Evolutionary conservation across 1,140 invertebrate genomes (phyloP).

Genomic region (Lethrus apterus): DNA sequence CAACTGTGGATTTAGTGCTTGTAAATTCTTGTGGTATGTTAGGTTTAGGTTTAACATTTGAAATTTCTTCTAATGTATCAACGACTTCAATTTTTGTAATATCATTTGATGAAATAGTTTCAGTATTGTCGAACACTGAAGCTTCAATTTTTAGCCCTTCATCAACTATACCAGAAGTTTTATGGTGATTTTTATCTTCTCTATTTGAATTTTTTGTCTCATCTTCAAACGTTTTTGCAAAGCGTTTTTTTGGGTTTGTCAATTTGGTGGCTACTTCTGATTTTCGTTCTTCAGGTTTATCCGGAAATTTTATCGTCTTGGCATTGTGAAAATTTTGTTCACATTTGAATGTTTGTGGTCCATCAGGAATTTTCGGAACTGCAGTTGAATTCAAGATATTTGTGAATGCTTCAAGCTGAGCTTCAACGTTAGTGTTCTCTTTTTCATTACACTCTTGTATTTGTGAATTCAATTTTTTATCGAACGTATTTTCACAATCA

Average conservation of each 20-base stretch:
- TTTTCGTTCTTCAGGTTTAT: conserved; percentile 26
- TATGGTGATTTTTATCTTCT: not conserved
- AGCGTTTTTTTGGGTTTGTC: conserved; percentile 36
- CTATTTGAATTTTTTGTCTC: conserved; percentile 14
- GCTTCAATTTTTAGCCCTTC: too few species aligned
- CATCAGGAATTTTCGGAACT: conserved; percentile 45
- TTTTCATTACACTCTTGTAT: not conserved
- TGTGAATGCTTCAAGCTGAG: conserved; percentile 44
- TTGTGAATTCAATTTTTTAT: too few species aligned
- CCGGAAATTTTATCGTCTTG: conserved; percentile 36
- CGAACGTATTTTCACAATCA: too few species aligned
- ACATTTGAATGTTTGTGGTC: conserved; percentile 27
- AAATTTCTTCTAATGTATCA: too few species aligned
- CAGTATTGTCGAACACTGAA: too few species aligned
- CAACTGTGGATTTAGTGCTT: too few species aligned
- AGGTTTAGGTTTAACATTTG: too few species aligned
- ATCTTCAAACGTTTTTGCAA: conserved; percentile 39
- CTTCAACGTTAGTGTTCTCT: too few species aligned
- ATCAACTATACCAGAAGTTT: too few species aligned
- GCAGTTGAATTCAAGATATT: conserved; percentile 49
- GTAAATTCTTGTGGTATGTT: too few species aligned
- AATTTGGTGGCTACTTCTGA: conserved; percentile 27
- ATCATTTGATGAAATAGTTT: too few species aligned
- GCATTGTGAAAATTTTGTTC: conserved; percentile 34
- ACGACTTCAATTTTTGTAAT: too few species aligned